A percentile compares a stretch with the other conserved stretches of the same genome.
These are phyloP conservation scores for Prietella phreatophila DNA, from an alignment of 2,113 vertebrate species.

Conservation along the genomic window DNA sequence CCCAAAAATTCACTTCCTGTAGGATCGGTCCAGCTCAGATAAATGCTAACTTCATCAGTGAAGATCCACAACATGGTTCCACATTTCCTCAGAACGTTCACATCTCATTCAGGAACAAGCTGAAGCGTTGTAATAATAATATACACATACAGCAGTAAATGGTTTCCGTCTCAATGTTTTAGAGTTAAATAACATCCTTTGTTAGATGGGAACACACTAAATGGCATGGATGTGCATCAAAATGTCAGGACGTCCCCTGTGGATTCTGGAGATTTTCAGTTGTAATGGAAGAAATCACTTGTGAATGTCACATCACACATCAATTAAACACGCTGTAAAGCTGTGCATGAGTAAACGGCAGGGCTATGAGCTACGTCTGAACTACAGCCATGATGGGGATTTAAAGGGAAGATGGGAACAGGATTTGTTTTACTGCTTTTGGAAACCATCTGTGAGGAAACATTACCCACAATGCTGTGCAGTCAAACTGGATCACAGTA, in stretches of 20 bases:
- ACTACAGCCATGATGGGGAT: slow-evolving; percentile 4
- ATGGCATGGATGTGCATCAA: slow-evolving; percentile 39
- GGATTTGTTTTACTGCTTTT: neutral
- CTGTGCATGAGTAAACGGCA: slow-evolving; percentile 24
- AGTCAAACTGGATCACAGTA: neutral
- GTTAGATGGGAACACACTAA: slow-evolving; percentile 35
- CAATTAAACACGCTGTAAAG: slow-evolving; percentile 48
- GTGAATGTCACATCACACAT: slow-evolving; percentile 55
- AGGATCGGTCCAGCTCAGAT: slow-evolving; percentile 1
- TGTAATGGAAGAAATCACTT: slow-evolving; percentile 54
- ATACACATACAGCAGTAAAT: slow-evolving; percentile 3
- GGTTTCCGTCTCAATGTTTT: slow-evolving; percentile 38
- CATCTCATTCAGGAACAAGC: neutral
- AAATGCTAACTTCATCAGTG: neutral
- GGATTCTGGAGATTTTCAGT: slow-evolving; percentile 42
- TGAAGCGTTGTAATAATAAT: neutral
- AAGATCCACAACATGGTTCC: neutral
- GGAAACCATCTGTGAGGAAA: slow-evolving; percentile 33
- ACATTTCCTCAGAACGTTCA: neutral
- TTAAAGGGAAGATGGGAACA: neutral
- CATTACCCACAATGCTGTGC: slow-evolving; percentile 25
- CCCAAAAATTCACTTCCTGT: neutral
- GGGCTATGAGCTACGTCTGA: neutral
- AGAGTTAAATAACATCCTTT: slow-evolving; percentile 32
- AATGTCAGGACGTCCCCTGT: slow-evolving; percentile 47